These are phyloP conservation scores for Anguilla rostrata DNA, from an alignment of 2,113 vertebrate species.

Conservation along the genomic window DNA sequence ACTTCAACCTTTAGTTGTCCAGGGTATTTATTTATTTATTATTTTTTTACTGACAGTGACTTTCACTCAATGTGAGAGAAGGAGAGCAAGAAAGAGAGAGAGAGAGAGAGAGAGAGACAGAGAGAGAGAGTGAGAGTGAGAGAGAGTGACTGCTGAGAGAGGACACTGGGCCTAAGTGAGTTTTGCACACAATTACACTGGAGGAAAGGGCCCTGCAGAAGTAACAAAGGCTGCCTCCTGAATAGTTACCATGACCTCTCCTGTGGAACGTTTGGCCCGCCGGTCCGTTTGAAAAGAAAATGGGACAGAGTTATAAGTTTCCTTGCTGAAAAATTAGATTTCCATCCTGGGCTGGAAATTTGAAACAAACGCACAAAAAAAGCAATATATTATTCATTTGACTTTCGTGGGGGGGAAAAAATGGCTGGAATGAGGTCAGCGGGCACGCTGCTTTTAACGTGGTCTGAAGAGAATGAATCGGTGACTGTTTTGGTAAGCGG, in stretches of 20 bases:
- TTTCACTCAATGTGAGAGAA: constrained; percentile 48
- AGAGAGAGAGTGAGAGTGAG: constrained; percentile 19
- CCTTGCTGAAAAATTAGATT: constrained; percentile 14
- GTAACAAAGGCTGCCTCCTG: constrained; percentile 61
- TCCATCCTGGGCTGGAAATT: not conserved
- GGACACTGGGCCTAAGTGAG: constrained; percentile 32
- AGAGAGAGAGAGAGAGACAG: not conserved
- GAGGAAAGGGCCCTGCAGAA: constrained; percentile 43
- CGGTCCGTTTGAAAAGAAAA: constrained; percentile 42
- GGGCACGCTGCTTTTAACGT: not conserved
- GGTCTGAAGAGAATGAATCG: not conserved
- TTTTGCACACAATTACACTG: constrained; percentile 51
- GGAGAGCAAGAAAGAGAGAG: not conserved
- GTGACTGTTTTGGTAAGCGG: constrained; percentile 3
- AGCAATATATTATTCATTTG: not conserved
- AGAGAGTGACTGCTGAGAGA: constrained; percentile 14
- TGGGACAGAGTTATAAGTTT: constrained; percentile 32
- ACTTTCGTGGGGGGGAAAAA: not conserved
- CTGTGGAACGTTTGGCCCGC: constrained; percentile 60
- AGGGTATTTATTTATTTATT: constrained; percentile 38
- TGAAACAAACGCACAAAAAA: constrained; percentile 15
- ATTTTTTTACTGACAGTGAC: constrained; percentile 51
- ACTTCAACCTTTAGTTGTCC: constrained; percentile 44
- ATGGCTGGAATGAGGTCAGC: not conserved
- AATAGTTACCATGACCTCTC: constrained; percentile 72